Evolutionary conservation across 2,888 invertebrate genomes (phyloP).

Genomic region (Andricus quercusramuli): DNA sequence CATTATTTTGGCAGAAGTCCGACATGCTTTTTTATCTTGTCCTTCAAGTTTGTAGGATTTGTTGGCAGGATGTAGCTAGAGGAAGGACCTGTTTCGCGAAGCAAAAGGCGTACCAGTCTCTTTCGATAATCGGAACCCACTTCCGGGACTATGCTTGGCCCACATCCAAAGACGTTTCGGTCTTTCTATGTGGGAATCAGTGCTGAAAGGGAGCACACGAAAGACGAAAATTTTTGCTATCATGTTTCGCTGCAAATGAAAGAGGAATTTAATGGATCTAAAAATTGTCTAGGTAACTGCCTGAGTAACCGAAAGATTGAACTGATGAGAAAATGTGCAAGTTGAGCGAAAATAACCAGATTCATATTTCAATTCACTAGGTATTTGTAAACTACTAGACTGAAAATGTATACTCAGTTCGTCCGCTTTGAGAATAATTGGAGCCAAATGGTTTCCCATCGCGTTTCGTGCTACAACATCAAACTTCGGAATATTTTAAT

Average conservation of each 20-base stretch:
- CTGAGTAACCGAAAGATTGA: not conserved
- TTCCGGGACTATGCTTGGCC: slow-evolving; percentile 57
- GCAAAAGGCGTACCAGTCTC: slow-evolving; percentile 44
- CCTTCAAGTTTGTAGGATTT: not conserved
- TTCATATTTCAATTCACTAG: not conserved
- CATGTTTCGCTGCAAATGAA: not conserved
- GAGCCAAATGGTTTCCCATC: not conserved
- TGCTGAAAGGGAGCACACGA: slow-evolving; percentile 41
- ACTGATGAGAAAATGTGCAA: not conserved
- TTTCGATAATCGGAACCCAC: slow-evolving; percentile 56
- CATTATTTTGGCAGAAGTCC: not conserved
- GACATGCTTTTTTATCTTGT: not conserved
- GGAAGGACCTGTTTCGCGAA: slow-evolving; percentile 13
- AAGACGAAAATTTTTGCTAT: not conserved
- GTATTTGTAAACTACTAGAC: too few relatives aligned
- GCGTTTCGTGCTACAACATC: too few relatives aligned
- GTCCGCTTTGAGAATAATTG: too few relatives aligned
- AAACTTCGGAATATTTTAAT: too few relatives aligned
- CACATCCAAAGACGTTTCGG: slow-evolving; percentile 51
- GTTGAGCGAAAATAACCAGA: not conserved
- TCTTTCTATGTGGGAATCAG: slow-evolving; percentile 48
- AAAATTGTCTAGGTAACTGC: too few relatives aligned
- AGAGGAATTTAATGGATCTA: not conserved
- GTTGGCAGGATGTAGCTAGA: not conserved
- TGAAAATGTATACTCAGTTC: too few relatives aligned